A percentile compares a stretch with the other conserved stretches of the same genome.
phyloP scores from a whole-genome alignment of 1,140 invertebrate genomes.

The Drosophila leontia region DNA sequence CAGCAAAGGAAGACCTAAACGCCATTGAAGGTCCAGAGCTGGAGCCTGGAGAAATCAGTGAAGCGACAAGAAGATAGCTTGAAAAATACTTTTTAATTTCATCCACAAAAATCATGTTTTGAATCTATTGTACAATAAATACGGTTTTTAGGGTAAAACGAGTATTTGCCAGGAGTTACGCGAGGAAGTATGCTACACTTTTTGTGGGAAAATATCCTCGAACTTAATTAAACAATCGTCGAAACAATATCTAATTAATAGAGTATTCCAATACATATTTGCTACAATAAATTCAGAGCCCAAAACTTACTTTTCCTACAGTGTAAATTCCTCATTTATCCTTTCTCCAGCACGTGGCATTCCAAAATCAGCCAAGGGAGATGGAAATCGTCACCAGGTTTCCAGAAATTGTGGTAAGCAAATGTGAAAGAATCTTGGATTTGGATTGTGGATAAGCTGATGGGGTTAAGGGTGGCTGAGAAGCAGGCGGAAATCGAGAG shows the following conservation, averaged over 20 bases:
- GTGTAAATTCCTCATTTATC: not conserved
- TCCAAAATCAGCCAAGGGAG: conserved; percentile 11
- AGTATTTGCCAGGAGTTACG: no score
- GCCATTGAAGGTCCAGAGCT: conserved; percentile 5
- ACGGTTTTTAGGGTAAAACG: no score
- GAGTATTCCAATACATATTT: no score
- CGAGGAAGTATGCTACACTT: not conserved
- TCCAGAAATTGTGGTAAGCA: conserved; percentile 67
- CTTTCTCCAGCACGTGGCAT: not conserved
- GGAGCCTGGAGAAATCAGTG: not conserved
- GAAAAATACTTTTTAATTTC: not conserved
- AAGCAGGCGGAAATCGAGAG: conserved; percentile 25
- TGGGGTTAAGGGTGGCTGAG: conserved; percentile 10
- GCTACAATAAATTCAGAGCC: not conserved
- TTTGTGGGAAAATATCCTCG: not conserved
- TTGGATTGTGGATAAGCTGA: not conserved
- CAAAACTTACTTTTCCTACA: not conserved
- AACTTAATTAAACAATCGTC: no score
- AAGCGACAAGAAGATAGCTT: not conserved
- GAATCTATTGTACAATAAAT: not conserved
- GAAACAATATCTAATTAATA: no score
- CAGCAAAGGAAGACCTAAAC: conserved; percentile 4
- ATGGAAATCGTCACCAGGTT: conserved; percentile 14
- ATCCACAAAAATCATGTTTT: not conserved
- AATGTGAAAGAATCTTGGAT: conserved; percentile 43